Evolutionary conservation across 1,140 invertebrate genomes (phyloP).

Genomic region (Rhagoletis zephyria): DNA sequence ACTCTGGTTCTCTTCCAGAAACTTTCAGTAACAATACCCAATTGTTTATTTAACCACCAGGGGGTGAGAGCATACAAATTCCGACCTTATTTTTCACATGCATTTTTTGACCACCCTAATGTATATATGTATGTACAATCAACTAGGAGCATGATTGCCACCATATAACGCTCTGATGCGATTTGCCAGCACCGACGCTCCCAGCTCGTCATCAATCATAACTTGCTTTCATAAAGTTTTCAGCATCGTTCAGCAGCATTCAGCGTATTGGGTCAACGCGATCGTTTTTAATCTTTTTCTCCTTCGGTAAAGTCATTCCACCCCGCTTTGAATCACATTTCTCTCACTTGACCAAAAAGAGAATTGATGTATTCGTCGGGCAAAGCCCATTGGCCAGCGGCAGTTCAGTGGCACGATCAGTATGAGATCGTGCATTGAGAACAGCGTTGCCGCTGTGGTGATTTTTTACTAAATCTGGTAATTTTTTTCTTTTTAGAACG

Average conservation of each 20-base stretch:
- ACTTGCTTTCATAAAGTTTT: slow-evolving; percentile 23
- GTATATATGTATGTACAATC: too few relatives aligned
- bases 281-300: not conserved
- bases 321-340: not conserved
- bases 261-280: not conserved
- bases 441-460: too few relatives aligned
- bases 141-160: too few relatives aligned
- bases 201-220: slow-evolving; percentile 9
- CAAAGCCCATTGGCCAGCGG: not conserved
- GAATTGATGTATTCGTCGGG: not conserved
- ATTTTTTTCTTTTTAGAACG: too few relatives aligned
- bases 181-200: not conserved
- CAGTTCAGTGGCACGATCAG: slow-evolving; percentile 37
- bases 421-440: not conserved
- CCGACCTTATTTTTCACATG: too few relatives aligned
- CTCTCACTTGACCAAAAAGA: not conserved
- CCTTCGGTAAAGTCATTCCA: not conserved
- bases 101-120: too few relatives aligned
- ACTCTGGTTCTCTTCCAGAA: too few relatives aligned
- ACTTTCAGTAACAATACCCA: too few relatives aligned
- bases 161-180: too few relatives aligned
- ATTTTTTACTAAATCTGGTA: too few relatives aligned
- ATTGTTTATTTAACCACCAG: too few relatives aligned
- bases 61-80: too few relatives aligned
- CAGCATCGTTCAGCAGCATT: slow-evolving; percentile 18